Conservation (phyloP, 2,113 vertebrate genomes). For the Natator depressus region DNA sequence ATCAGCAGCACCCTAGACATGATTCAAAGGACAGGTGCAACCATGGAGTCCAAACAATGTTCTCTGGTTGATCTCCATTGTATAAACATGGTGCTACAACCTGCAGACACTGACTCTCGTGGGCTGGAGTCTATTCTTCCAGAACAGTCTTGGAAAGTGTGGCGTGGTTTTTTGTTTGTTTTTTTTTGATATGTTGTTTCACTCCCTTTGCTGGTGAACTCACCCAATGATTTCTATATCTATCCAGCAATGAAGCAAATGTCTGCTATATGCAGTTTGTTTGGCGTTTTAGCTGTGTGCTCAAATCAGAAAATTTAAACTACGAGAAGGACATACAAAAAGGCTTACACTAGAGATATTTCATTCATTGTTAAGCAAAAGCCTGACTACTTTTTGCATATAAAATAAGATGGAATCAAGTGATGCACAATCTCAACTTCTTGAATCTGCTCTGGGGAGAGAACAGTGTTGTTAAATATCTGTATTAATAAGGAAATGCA, state of each 20-base stretch:
- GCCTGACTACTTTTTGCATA: neutral
- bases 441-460: neutral
- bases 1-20: neutral
- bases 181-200: neutral
- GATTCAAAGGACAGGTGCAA: neutral
- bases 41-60: neutral
- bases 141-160: neutral
- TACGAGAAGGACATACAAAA: neutral
- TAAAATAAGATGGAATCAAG: conserved; percentile 21
- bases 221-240: neutral
- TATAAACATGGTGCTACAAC: neutral
- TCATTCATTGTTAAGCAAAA: conserved; percentile 33
- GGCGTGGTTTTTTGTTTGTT: neutral
- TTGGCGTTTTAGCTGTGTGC: neutral
- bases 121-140: neutral
- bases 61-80: neutral
- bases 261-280: neutral
- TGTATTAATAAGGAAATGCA: neutral
- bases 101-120: neutral
- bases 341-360: neutral
- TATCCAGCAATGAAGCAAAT: conserved; percentile 37
- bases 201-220: neutral
- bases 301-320: conserved; percentile 7
- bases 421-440: neutral
- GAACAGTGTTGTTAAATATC: conserved; percentile 19